Evolutionary conservation across 2,797 vertebrate genomes (phyloP), one percentile per base, ranked within the genome.

Genomic region (Enteromius treurensis): DNA sequence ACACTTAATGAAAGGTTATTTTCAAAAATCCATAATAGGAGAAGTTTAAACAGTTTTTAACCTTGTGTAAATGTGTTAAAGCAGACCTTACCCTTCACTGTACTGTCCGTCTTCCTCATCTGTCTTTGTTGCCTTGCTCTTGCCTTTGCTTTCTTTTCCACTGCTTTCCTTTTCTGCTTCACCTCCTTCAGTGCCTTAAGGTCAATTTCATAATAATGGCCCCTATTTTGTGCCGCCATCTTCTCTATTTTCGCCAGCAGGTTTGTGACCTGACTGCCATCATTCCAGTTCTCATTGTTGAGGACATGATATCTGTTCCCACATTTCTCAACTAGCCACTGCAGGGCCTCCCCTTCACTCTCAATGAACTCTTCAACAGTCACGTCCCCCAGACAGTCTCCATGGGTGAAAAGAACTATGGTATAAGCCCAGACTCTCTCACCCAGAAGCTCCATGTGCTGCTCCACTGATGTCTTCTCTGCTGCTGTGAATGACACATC

Each of bases 371-470:
- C 83, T 69, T 90, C 87, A 32, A 88, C 11, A 1, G 74, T 83
- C 32, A 78, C 5, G 0, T 86, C 85, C 9, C 85, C 86, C 23
- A 89, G 84, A 34, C 82, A 67, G 53, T 90, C 89, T 32, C 84
- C 85, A 62, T 87, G 82, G 13, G 85, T 89, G 77, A 90, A 90
- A 5, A 90, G 70, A 34, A 90, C 29, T 9, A 90, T 34, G 6
- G 80, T 80, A 17, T 90, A 80, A 15, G 80, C 76, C 86, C 86
- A 89, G 19, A 82, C 87, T 40, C 45, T 42, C 53, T 82, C 77
- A 9, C 75, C 80, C 14, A 89, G 71, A 64, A 89, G 82, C 55
- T 75, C 51, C 78, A 88, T 84, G 75, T 91, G 84, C 29, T 77
- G 87, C 62, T 77, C 85, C 3, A 86, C 19, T 0, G 91, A 89